Evolutionary conservation across 2,888 invertebrate species (phyloP).

Genomic region (Oithona nana): DNA sequence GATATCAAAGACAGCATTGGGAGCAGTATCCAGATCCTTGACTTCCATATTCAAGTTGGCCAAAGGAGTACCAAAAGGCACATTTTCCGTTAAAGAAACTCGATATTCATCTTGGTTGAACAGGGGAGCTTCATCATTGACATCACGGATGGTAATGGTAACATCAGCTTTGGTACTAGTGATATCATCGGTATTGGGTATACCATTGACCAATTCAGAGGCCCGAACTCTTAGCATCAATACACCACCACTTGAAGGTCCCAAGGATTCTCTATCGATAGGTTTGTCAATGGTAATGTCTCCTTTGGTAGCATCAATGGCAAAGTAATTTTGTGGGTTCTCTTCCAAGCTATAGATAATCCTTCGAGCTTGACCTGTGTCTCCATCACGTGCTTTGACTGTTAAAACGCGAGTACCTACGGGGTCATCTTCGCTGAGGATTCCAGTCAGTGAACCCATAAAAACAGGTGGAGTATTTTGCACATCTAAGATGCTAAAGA

Average conservation of each 20-base stretch:
- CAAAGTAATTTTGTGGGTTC: constrained; percentile 59
- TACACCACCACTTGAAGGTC: constrained; percentile 46
- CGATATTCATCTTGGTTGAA: constrained; percentile 64
- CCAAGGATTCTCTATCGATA: constrained; percentile 60
- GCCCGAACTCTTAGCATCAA: constrained; percentile 47
- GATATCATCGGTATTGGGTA: constrained; percentile 7
- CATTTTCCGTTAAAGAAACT: constrained; percentile 60
- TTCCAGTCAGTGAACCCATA: constrained; percentile 53
- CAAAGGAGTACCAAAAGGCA: constrained; percentile 56
- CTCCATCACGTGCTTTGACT: constrained; percentile 51
- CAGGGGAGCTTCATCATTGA: constrained; percentile 68
- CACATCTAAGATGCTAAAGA: constrained; percentile 60
- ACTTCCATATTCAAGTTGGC: constrained; percentile 67
- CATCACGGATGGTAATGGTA: constrained; percentile 64
- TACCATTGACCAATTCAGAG: constrained; percentile 9
- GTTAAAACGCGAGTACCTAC: constrained; percentile 54
- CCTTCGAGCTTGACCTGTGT: constrained; percentile 57
- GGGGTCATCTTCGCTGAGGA: constrained; percentile 58
- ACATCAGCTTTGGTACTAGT: constrained; percentile 48
- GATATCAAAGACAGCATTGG: constrained; percentile 60
- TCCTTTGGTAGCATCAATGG: constrained; percentile 54
- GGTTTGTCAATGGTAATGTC: constrained; percentile 63
- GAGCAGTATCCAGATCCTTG: constrained; percentile 67
- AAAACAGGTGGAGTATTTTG: constrained; percentile 74
- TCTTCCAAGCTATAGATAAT: constrained; percentile 56